Evolutionary conservation across 2,888 invertebrate genomes (phyloP).

Genomic region (Yponomeuta cagnagella): DNA sequence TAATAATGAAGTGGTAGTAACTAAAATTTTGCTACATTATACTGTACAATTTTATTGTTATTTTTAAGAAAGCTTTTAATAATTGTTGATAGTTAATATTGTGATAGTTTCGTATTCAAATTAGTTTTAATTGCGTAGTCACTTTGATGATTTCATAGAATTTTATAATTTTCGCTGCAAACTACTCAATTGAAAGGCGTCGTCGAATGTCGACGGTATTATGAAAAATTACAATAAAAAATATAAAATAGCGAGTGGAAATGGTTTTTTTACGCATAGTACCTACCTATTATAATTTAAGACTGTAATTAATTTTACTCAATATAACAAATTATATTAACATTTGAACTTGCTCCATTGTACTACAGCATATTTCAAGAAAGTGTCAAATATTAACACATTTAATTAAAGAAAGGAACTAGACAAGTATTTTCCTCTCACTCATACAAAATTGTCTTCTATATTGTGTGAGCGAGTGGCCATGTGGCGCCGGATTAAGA

Average conservation of each 20-base stretch:
- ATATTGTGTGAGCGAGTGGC: no score
- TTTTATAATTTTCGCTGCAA: slow-evolving; percentile 38
- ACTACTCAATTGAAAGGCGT: slow-evolving; percentile 13
- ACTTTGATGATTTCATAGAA: not conserved
- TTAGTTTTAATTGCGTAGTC: slow-evolving; percentile 12
- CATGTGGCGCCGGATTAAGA: no score
- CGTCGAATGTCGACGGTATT: slow-evolving; percentile 58
- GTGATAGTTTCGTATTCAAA: slow-evolving; percentile 18
- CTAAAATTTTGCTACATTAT: not conserved
- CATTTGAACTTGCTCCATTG: no score
- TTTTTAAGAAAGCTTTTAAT: slow-evolving; percentile 51
- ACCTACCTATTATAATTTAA: no score
- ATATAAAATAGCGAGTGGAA: slow-evolving; percentile 67
- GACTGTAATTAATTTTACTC: no score
- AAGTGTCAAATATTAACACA: no score
- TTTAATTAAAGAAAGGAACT: no score
- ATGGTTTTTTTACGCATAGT: slow-evolving; percentile 25
- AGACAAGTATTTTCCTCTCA: no score
- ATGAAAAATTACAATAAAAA: slow-evolving; percentile 75
- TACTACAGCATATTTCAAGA: no score
- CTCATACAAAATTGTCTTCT: no score
- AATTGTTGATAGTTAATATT: slow-evolving; percentile 50
- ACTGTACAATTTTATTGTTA: slow-evolving; percentile 3
- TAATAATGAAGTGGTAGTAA: slow-evolving; percentile 4
- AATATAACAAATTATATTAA: no score